Conservation (phyloP, 2,113 vertebrate genomes). For the Chascanopsetta lugubris region DNA sequence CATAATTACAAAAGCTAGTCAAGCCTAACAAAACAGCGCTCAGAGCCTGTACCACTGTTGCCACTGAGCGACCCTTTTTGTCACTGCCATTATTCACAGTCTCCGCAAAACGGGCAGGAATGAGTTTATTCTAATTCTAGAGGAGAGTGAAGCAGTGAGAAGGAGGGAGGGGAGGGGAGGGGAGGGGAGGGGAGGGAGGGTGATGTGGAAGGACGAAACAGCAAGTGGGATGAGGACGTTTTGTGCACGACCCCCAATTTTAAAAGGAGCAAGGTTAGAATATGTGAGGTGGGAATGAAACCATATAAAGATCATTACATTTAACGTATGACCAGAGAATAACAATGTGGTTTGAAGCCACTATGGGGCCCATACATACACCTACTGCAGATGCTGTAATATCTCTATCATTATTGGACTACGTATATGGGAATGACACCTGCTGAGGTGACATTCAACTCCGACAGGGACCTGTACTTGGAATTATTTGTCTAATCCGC, state of each 20-base stretch:
- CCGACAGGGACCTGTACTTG: constrained; percentile 44
- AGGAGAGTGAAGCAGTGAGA: constrained; percentile 48
- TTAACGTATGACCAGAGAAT: constrained; percentile 26
- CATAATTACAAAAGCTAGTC: constrained; percentile 84
- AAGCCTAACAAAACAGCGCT: constrained; percentile 82
- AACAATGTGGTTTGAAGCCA: constrained; percentile 16
- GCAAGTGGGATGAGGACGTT: constrained; percentile 40
- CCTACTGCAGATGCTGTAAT: constrained; percentile 47
- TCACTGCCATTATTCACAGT: constrained; percentile 81
- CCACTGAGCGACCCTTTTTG: constrained; percentile 77
- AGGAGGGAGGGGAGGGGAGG: constrained; percentile 21
- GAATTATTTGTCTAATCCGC: constrained; percentile 71
- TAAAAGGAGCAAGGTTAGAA: constrained; percentile 47
- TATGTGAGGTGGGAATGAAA: constrained; percentile 8
- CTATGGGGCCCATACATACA: constrained; percentile 33
- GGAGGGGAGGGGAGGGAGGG: too few species aligned
- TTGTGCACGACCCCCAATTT: constrained; percentile 51
- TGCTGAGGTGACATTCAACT: constrained; percentile 76
- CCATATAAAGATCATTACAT: constrained; percentile 30
- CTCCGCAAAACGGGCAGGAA: constrained; percentile 72
- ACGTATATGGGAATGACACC: constrained; percentile 56
- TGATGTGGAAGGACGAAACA: constrained; percentile 34
- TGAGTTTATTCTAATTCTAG: constrained; percentile 73
- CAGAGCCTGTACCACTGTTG: constrained; percentile 73
- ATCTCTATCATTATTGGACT: constrained; percentile 54